A percentile compares a stretch with the other conserved stretches of the same genome.
Conservation (phyloP, 2,113 vertebrate species). For the Alces alces region DNA sequence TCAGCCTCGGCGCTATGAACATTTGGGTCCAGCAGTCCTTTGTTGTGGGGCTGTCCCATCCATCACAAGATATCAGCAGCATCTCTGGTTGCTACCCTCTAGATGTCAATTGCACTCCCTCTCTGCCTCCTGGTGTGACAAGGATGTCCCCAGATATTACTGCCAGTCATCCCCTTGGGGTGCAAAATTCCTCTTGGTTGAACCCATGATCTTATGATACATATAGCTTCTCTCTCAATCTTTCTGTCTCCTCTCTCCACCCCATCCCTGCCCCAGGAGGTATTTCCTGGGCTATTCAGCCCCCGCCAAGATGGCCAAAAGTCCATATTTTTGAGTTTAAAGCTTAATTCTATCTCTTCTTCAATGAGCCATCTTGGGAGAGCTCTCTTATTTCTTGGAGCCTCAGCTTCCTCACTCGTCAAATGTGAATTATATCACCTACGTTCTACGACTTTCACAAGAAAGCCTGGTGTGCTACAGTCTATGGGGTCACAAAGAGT, state of each 20-base stretch:
- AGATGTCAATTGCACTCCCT: background rate
- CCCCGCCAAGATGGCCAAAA: background rate
- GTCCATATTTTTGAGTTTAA: background rate
- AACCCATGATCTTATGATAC: background rate
- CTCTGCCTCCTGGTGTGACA: background rate
- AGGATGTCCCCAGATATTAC: background rate
- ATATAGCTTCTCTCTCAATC: background rate
- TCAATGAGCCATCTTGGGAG: background rate
- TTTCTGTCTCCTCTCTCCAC: background rate
- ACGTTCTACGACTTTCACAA: background rate
- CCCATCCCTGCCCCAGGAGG: background rate
- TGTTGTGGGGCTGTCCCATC: background rate
- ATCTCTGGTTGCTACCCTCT: background rate
- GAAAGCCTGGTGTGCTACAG: background rate
- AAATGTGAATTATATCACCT: background rate
- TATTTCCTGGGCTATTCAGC: background rate
- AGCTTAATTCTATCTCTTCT: background rate
- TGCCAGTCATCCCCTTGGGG: background rate
- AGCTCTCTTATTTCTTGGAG: background rate
- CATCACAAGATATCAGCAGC: rapidly evolving
- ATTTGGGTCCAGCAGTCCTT: background rate
- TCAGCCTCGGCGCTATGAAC: background rate
- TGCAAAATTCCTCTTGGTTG: background rate
- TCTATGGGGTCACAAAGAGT: background rate
- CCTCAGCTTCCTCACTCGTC: background rate